Base-by-base conservation (phyloP, 2,797 vertebrate genomes). In the Alauda arvensis region DNA sequence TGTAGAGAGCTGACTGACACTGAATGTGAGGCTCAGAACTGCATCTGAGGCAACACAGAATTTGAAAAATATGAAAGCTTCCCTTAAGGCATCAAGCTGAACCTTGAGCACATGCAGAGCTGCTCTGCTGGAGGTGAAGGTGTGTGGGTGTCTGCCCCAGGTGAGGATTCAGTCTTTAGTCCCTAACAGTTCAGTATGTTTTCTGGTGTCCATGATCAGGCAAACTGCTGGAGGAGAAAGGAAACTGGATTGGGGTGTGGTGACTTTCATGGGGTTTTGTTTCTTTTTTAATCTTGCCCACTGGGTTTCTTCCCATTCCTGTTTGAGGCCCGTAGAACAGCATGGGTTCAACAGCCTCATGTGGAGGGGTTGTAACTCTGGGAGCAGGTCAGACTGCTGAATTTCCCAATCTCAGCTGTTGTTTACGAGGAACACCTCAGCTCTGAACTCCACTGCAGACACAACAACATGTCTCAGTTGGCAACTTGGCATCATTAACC, bases 401-500 rank as follows among this genome's bases (percentile, higher is more conserved):
- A 39, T 72, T 78, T 72, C 46, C 33, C 56, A 55, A 7, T 66
- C 28, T 72, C 18, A 16, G 19, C 20, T 74, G 26, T 63, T 93
- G 45, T 75, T 87, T 68, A 77, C 63, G 71, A 93, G 74, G 53
- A 83, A 9, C 45, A 33, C n/a, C 68, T 85, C 48, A 16, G 34
- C 57, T 75, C 70, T 82, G 52, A 75, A 52, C 49, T 63, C 21
- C 29, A 16, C 48, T 40, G 52, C 77, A 78, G 77, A 77, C 68
- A 78, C 28, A 77, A 18, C 53, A 67, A 51, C 75, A 28, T 34
- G 69, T 71, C 91, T 91, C 85, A 83, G 42, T 21, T 84, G 88
- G 87, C 63, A 91, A n/a, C 48, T 63, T 86, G 66, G 90, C 77
- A 57, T 93, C 70, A 25, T 92, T 93, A 93, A 80, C 85, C 55